Conservation (phyloP, 1,140 invertebrate species). For the Drosophila malerkotliana region DNA sequence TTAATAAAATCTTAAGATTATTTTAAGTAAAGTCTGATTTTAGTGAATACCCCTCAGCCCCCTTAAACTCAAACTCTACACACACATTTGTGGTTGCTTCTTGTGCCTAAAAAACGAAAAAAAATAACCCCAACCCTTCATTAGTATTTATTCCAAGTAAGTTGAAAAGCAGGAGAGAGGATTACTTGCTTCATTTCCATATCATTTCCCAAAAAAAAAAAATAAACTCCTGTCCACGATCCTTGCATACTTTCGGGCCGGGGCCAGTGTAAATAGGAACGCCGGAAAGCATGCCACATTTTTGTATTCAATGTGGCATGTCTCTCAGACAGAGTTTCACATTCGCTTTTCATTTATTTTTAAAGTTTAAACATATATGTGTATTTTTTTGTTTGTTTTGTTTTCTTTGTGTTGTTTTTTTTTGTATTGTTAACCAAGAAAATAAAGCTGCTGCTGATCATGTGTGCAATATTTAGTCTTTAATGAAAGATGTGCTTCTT, state of each 20-base stretch:
- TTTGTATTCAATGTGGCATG: not conserved
- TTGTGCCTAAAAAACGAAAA: conserved; percentile 25
- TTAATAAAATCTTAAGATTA: not conserved
- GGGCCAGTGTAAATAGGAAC: not conserved
- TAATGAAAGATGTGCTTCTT: conserved; percentile 48
- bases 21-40: not conserved
- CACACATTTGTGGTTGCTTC: conserved; percentile 40
- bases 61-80: conserved; percentile 10
- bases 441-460: conserved; percentile 42
- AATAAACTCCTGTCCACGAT: conserved; percentile 2
- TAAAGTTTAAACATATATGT: conserved; percentile 20
- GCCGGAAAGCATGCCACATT: conserved; percentile 17
- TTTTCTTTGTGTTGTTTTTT: conserved; percentile 24
- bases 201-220: not conserved
- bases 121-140: conserved; percentile 7
- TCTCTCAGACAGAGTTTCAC: conserved; percentile 3
- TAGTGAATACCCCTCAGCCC: not conserved
- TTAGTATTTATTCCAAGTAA: conserved; percentile 45
- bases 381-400: not conserved
- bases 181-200: not conserved
- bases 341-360: conserved; percentile 36
- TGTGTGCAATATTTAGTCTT: conserved; percentile 51
- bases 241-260: conserved; percentile 21
- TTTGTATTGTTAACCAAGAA: conserved; percentile 35
- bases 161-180: not conserved